Base-by-base conservation (phyloP, 2,113 vertebrate genomes). In the Myotis davidii region DNA sequence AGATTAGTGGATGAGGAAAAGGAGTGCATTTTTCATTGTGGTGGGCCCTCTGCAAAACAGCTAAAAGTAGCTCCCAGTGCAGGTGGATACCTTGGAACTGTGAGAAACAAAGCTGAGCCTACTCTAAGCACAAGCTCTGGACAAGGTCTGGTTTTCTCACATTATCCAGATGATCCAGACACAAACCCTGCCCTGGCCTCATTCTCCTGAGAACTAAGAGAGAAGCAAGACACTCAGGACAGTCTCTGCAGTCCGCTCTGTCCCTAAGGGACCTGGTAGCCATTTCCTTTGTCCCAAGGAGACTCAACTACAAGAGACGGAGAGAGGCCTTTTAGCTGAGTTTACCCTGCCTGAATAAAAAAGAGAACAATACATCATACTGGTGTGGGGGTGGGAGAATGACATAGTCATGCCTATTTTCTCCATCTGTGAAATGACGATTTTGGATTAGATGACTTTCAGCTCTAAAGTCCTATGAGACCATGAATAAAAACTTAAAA, bases 401-500 rank as follows among this genome's bases (percentile, higher is more conserved):
- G 21, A 69, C 3, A 89, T n/a, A 39, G 37, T 74, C 56, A 50
- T 32, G 73, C 9, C 77, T 82, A 69, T 42, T 79, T 85, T 91
- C 59, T 39, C 29, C 74, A 73, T 42, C 25, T 64, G 54, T 74
- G 50, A 95, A 88, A 84, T 39, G 52, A 93, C 25, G 29, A 88
- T 45, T 88, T 27, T 79, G 16, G 6, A 90, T 67, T 45, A 78
- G 32, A 34, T 37, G 61, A 85, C 13, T 73, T 76, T 61, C 16
- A 54, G 16, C 88, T 88, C 69, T 69, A 50, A 93, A 77, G 50
- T 34, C 42, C 69, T 65, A 72, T 20, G 39, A 78, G 13, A 27
- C 25, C 73, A 61, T 20, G 52, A 81, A 48, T 88, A 77, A 94
- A 92, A 97, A 86, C 77, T 76, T 59, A 65, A 70, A 78, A 69